phyloP scores from a whole-genome alignment of 2,888 invertebrate species.

The Trichogramma evanescens region DNA sequence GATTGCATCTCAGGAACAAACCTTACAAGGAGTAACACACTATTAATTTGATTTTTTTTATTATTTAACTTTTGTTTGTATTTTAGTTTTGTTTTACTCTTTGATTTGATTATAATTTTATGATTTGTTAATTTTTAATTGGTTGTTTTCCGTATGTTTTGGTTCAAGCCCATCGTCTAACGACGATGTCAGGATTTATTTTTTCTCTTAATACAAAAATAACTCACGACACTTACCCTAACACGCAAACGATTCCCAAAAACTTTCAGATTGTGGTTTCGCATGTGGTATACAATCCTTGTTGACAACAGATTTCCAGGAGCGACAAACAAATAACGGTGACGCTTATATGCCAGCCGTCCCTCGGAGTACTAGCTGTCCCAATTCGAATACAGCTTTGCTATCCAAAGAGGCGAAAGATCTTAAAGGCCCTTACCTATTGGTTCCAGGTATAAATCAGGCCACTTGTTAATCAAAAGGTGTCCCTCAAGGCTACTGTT shows the following conservation, averaged over 20 bases:
- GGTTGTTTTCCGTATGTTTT: no score
- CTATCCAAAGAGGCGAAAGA: conserved; percentile 47
- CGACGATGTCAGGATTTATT: conserved; percentile 17
- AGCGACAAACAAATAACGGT: conserved; percentile 33
- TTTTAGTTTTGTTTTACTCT: conserved; percentile 13
- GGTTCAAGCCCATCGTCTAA: conserved; percentile 14
- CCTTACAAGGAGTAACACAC: conserved; percentile 4
- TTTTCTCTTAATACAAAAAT: conserved; percentile 14
- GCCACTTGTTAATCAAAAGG: conserved; percentile 30
- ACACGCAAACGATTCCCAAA: conserved; percentile 25
- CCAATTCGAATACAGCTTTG: conserved; percentile 44
- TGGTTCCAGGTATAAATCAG: conserved; percentile 53
- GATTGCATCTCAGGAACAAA: conserved; percentile 9
- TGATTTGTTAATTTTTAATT: no score
- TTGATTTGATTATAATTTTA: no score
- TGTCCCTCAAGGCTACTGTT: conserved; percentile 6
- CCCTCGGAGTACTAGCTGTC: conserved; percentile 44
- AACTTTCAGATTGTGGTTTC: conserved; percentile 45
- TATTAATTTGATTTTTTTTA: conserved; percentile 13
- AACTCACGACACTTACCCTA: conserved; percentile 21
- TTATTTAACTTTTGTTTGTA: conserved; percentile 25
- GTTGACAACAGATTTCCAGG: conserved; percentile 48
- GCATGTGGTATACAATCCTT: conserved; percentile 47
- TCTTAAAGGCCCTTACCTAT: conserved; percentile 53
- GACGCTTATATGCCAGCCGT: conserved; percentile 40